Evolutionary conservation across 1,140 invertebrate species (phyloP).

Genomic region (Hylyphantes graminicola): DNA sequence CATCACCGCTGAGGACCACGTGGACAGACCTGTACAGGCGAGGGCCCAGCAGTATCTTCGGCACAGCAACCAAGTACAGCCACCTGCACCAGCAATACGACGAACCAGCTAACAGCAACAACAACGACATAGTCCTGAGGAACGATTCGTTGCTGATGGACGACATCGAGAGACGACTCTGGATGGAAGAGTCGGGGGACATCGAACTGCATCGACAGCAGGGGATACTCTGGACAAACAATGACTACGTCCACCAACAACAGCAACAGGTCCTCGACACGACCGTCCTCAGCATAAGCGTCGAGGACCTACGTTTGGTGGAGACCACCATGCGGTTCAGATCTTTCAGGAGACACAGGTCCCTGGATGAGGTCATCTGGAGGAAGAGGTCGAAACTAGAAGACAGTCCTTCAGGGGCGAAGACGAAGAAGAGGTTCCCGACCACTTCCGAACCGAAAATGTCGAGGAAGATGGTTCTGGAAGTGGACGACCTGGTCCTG

Average conservation of each 20-base stretch:
- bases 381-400: neutral
- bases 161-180: neutral
- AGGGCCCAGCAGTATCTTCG: constrained; percentile 9
- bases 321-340: neutral
- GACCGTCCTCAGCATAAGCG: constrained; percentile 54
- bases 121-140: too few species aligned
- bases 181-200: neutral
- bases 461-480: neutral
- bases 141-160: neutral
- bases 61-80: constrained; percentile 6
- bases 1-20: constrained; percentile 14
- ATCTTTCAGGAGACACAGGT: neutral
- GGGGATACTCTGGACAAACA: neutral
- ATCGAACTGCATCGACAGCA: neutral
- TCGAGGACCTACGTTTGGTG: constrained; percentile 42
- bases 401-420: neutral
- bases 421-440: constrained; percentile 8
- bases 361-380: constrained; percentile 47
- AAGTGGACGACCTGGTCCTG: constrained; percentile 60
- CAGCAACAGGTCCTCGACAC: constrained; percentile 28
- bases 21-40: constrained; percentile 40
- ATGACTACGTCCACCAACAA: constrained; percentile 6
- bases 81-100: constrained; percentile 28
- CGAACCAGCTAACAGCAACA: neutral
- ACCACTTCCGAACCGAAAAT: constrained; percentile 37